Evolutionary conservation across 2,797 vertebrate species (phyloP).

Genomic region (Acanthurus lineatus): DNA sequence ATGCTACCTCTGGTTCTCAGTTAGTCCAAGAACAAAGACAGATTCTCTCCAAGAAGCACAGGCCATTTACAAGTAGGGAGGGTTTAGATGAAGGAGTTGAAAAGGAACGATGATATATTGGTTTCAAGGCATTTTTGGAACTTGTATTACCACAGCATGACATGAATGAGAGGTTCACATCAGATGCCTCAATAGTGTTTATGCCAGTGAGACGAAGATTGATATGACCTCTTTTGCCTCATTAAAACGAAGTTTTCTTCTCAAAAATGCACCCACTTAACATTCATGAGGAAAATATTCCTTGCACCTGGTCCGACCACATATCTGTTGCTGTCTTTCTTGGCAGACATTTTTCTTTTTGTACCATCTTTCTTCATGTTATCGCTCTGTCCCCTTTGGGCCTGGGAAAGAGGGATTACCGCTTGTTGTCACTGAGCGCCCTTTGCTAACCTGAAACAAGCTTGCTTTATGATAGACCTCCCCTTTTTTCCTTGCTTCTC

Average conservation of each 20-base stretch:
- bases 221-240: constrained; percentile 34
- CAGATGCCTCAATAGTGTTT: constrained; percentile 4
- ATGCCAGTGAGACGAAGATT: constrained; percentile 19
- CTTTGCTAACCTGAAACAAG: constrained; percentile 74
- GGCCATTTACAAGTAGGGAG: constrained; percentile 53
- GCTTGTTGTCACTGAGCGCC: constrained; percentile 67
- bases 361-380: constrained; percentile 14
- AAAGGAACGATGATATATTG: neutral
- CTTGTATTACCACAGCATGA: neutral
- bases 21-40: constrained; percentile 54
- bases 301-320: constrained; percentile 36
- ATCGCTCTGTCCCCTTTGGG: constrained; percentile 59
- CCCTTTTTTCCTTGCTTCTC: constrained; percentile 47
- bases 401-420: constrained; percentile 57
- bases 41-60: constrained; percentile 37
- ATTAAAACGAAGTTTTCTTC: constrained; percentile 14
- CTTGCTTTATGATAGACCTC: constrained; percentile 68
- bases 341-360: constrained; percentile 28
- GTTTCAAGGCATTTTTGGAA: constrained; percentile 27
- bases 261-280: constrained; percentile 15
- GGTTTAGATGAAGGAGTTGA: constrained; percentile 4
- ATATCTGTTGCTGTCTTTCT: constrained; percentile 46
- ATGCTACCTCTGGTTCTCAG: constrained; percentile 40
- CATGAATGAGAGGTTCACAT: constrained; percentile 27
- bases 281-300: constrained; percentile 34